Evolutionary conservation across 2,113 vertebrate genomes (phyloP).

Genomic region (Hippocampus mohnikei): DNA sequence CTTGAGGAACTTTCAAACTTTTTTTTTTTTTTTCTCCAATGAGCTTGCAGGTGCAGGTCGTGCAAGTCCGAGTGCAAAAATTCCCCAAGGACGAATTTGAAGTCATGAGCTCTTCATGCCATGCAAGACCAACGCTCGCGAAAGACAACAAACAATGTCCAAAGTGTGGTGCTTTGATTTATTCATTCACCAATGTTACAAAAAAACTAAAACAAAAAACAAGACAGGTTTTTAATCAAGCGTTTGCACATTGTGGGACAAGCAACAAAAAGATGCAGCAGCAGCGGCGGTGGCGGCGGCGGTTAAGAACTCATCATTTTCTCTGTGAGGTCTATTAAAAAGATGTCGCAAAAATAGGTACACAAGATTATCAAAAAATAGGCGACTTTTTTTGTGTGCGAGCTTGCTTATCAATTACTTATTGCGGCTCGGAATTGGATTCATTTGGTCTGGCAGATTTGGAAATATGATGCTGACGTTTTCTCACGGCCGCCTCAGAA

Average conservation of each 20-base stretch:
- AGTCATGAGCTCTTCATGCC: conserved; percentile 26
- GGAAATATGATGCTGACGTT: background rate
- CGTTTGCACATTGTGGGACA: background rate
- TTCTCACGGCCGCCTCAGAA: background rate
- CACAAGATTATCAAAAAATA: background rate
- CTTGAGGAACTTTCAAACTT: conserved; percentile 39
- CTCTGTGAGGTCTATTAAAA: background rate
- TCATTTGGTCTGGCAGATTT: background rate
- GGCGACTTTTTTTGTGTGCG: background rate
- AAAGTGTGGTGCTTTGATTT: conserved; percentile 61
- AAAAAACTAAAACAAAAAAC: conserved; percentile 65
- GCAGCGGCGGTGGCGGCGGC: background rate
- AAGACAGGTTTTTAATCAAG: background rate
- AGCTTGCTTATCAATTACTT: background rate
- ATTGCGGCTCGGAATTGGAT: background rate
- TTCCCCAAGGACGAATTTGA: background rate
- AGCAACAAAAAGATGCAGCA: background rate
- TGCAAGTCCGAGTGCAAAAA: conserved; percentile 13
- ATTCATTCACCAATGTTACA: conserved; percentile 70
- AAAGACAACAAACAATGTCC: background rate
- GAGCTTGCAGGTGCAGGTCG: conserved; percentile 42
- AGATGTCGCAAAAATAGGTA: background rate
- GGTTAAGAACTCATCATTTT: background rate
- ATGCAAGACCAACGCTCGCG: conserved; percentile 3
- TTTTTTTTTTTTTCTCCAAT: conserved; percentile 38